Percentiles rank a stretch among this genome's conserved stretches.
These are phyloP conservation scores for Morpho achilles DNA, from an alignment of 2,888 invertebrate species.

Conservation along the genomic window DNA sequence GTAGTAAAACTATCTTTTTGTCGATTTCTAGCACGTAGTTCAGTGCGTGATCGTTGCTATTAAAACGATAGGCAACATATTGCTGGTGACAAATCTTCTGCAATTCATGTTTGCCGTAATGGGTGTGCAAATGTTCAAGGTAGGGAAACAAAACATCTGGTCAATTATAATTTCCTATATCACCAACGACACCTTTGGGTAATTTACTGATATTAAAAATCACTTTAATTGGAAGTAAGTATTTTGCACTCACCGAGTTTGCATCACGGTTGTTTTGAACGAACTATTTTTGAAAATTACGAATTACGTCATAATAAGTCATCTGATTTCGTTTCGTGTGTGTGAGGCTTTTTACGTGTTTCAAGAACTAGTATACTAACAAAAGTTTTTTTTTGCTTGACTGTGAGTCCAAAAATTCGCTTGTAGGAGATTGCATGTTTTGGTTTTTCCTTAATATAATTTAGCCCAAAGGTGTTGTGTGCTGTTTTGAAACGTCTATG, in stretches of 20 bases:
- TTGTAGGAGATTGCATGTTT: slow-evolving; percentile 46
- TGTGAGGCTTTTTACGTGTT: slow-evolving; percentile 31
- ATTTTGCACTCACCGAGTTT: slow-evolving; percentile 33
- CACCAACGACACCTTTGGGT: slow-evolving; percentile 72
- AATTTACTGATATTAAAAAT: slow-evolving; percentile 10
- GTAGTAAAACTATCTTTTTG: slow-evolving; percentile 31
- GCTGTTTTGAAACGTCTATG: slow-evolving; percentile 32
- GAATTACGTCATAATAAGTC: slow-evolving; percentile 11
- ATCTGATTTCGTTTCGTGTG: slow-evolving; percentile 30
- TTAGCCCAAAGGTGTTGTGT: slow-evolving; percentile 75
- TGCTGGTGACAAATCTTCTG: slow-evolving; percentile 99
- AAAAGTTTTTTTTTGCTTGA: slow-evolving; percentile 31
- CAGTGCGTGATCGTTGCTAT: slow-evolving; percentile 99
- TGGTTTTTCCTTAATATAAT: slow-evolving; percentile 33
- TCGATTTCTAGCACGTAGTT: slow-evolving; percentile 94
- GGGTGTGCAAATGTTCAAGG: slow-evolving; percentile 99
- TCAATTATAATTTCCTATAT: slow-evolving; percentile 29
- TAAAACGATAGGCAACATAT: slow-evolving; percentile 99
- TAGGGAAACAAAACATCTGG: slow-evolving; percentile 75
- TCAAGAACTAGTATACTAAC: slow-evolving; percentile 22
- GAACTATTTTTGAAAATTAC: slow-evolving; percentile 1
- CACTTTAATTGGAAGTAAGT: slow-evolving; percentile 51
- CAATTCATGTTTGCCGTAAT: slow-evolving; percentile 99
- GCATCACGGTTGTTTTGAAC: slow-evolving; percentile 13
- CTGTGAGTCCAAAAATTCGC: slow-evolving; percentile 72